Evolutionary conservation across 92 coral and sea anemone genomes (phyloP).

Genomic region (Porites rus): DNA sequence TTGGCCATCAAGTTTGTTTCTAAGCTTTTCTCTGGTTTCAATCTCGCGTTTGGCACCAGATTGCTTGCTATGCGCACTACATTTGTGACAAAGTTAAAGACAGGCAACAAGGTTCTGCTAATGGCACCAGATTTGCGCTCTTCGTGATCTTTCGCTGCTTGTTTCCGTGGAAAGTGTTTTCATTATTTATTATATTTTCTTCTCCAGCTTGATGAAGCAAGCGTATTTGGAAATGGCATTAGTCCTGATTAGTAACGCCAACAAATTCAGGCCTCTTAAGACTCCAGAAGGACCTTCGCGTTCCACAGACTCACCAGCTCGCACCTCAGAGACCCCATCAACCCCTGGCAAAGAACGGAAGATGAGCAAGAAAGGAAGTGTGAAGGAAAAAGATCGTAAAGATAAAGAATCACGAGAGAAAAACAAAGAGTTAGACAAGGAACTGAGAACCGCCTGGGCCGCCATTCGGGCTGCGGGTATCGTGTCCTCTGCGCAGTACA

Average conservation of each 20-base stretch:
- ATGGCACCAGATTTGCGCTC: no score
- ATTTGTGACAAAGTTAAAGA: neutral
- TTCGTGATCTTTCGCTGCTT: no score
- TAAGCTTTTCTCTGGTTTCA: neutral
- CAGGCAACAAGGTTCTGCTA: no score
- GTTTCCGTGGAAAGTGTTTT: neutral
- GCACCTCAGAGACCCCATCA: constrained; percentile 18
- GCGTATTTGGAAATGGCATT: constrained; percentile 90
- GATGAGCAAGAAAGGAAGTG: constrained; percentile 52
- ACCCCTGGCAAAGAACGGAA: constrained; percentile 33
- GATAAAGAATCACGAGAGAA: constrained; percentile 73
- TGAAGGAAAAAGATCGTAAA: constrained; percentile 41
- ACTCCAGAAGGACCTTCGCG: constrained; percentile 23
- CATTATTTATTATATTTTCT: neutral
- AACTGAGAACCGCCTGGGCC: constrained; percentile 79
- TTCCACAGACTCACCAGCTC: constrained; percentile 6
- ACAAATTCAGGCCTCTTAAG: constrained; percentile 39
- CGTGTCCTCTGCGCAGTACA: constrained; percentile 79
- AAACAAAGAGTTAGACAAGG: constrained; percentile 76
- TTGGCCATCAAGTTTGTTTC: neutral
- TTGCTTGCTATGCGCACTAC: neutral
- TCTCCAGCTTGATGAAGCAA: constrained; percentile 84
- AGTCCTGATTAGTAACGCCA: constrained; percentile 63
- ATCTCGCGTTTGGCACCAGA: neutral
- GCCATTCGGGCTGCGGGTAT: constrained; percentile 90